Conservation (phyloP, 2,888 invertebrate species). For the Apocheima hispidaria region DNA sequence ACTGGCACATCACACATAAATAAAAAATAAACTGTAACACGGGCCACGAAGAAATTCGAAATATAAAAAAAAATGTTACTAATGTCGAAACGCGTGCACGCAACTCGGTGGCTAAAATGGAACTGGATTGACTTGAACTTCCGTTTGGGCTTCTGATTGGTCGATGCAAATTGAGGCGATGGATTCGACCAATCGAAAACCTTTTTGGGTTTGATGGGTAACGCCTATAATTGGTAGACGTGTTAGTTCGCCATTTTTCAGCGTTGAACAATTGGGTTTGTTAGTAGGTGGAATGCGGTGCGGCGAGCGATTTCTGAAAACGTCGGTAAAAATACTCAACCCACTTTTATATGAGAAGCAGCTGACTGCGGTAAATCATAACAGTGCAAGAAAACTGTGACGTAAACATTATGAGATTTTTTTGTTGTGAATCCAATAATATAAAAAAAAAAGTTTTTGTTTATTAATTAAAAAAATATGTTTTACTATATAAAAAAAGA, state of each 20-base stretch:
- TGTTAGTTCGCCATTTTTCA: slow-evolving; percentile 81
- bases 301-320: slow-evolving; percentile 63
- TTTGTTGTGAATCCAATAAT: not conserved
- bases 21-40: slow-evolving; percentile 48
- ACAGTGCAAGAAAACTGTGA: slow-evolving; percentile 44
- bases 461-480: too few relatives aligned
- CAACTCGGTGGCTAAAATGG: slow-evolving; percentile 71
- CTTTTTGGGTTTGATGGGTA: slow-evolving; percentile 56
- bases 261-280: slow-evolving; percentile 76
- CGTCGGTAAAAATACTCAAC: slow-evolving; percentile 62
- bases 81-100: slow-evolving; percentile 69
- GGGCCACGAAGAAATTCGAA: slow-evolving; percentile 52
- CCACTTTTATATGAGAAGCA: slow-evolving; percentile 56
- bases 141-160: slow-evolving; percentile 73
- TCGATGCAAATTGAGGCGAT: slow-evolving; percentile 56
- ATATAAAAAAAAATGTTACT: slow-evolving; percentile 54
- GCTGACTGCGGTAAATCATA: slow-evolving; percentile 74
- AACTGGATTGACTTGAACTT: slow-evolving; percentile 80
- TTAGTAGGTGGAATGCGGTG: slow-evolving; percentile 74
- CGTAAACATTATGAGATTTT: slow-evolving; percentile 43
- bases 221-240: slow-evolving; percentile 79
- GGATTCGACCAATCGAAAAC: slow-evolving; percentile 64
- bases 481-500: too few relatives aligned
- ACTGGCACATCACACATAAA: slow-evolving; percentile 36
- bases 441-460: not conserved